These are phyloP conservation scores for Leptinotarsa juncta DNA, from an alignment of 2,888 invertebrate genomes.

Conservation along the genomic window DNA sequence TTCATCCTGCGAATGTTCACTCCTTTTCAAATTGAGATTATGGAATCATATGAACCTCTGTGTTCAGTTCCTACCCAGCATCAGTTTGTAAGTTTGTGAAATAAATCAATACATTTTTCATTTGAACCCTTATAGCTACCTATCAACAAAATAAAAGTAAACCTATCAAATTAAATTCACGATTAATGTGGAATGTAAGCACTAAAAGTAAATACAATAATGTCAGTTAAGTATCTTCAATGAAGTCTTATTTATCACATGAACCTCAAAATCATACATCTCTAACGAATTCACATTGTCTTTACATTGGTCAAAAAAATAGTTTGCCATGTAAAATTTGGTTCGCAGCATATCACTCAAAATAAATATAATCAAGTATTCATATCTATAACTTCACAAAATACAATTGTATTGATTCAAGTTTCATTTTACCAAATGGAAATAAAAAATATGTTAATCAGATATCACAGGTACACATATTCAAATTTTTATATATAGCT, in stretches of 20 bases:
- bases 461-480: not conserved
- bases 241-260: constrained; percentile 46
- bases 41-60: constrained; percentile 7
- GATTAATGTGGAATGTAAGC: constrained; percentile 37
- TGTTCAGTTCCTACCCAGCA: not conserved
- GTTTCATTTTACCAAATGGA: too few relatives aligned
- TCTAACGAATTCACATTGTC: constrained; percentile 25
- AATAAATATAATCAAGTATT: constrained; percentile 29
- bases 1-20: not conserved
- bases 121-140: not conserved
- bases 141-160: constrained; percentile 22
- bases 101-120: not conserved
- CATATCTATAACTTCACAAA: constrained; percentile 37
- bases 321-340: constrained; percentile 22
- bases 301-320: constrained; percentile 19
- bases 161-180: constrained; percentile 12
- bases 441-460: too few relatives aligned
- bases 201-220: constrained; percentile 10
- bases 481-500: not conserved
- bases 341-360: constrained; percentile 25
- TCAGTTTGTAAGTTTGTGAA: not conserved
- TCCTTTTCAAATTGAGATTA: not conserved
- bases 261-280: constrained; percentile 31
- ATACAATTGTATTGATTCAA: not conserved
- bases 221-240: constrained; percentile 20